Conservation (phyloP, 2,113 vertebrate genomes). For the Myotis lucifugus region DNA sequence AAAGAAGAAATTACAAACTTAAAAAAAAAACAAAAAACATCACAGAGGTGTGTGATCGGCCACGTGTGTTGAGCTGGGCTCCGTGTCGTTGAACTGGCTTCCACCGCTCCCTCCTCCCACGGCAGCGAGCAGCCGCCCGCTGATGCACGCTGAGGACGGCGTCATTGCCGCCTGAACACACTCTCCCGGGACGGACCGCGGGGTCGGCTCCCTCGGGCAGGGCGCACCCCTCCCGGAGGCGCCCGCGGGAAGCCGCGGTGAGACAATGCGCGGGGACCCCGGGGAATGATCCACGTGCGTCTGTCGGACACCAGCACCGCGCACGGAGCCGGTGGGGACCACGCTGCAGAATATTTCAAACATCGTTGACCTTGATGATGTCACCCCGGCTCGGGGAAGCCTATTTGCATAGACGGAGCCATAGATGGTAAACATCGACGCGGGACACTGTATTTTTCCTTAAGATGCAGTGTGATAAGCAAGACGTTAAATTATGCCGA, state of each 20-base stretch:
- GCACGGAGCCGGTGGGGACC: slow-evolving; percentile 83
- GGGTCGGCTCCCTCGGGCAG: slow-evolving; percentile 63
- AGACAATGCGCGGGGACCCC: slow-evolving; percentile 79
- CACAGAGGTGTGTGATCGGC: not conserved
- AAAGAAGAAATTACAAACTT: too few species aligned
- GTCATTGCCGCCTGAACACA: slow-evolving; percentile 77
- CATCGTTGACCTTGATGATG: slow-evolving; percentile 89
- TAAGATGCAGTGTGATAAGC: slow-evolving; percentile 89
- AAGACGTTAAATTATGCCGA: slow-evolving; percentile 91
- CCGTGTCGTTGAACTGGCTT: not conserved
- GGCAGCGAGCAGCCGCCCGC: slow-evolving; percentile 20
- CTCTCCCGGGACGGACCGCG: slow-evolving; percentile 44
- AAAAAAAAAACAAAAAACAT: too few species aligned
- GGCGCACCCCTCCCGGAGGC: slow-evolving; percentile 10
- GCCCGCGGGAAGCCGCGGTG: slow-evolving; percentile 78
- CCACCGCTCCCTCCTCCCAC: slow-evolving; percentile 44
- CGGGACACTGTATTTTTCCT: slow-evolving; percentile 88
- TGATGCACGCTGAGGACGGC: slow-evolving; percentile 58
- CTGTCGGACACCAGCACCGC: slow-evolving; percentile 80
- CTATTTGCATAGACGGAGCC: slow-evolving; percentile 90
- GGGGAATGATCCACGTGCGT: slow-evolving; percentile 86
- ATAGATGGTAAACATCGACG: slow-evolving; percentile 88
- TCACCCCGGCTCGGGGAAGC: slow-evolving; percentile 85
- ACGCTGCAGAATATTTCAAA: slow-evolving; percentile 88
- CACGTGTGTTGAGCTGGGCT: not conserved